Conservation (phyloP, 2,888 invertebrate genomes). For the Galerucella calmariensis region DNA sequence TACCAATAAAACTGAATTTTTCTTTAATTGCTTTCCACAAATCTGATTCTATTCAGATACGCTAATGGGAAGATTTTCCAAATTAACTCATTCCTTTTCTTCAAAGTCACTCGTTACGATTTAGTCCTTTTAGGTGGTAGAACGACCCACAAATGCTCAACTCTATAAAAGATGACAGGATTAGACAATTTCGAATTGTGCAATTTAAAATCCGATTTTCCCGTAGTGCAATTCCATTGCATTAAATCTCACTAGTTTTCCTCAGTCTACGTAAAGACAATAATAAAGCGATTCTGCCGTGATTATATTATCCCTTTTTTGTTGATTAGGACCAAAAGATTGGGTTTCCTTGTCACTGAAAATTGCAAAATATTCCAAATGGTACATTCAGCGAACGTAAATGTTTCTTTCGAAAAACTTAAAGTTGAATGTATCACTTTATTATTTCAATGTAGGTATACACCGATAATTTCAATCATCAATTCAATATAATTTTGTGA, state of each 20-base stretch:
- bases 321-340: background rate
- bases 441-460: no score
- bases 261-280: background rate
- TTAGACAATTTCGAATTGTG: conserved; percentile 44
- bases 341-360: background rate
- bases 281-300: conserved; percentile 41
- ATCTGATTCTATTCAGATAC: background rate
- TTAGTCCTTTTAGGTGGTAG: background rate
- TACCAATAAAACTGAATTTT: no score
- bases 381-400: background rate
- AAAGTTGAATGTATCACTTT: conserved; percentile 10
- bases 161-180: conserved; percentile 36
- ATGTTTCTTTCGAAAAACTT: background rate
- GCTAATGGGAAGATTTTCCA: background rate
- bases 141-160: conserved; percentile 16
- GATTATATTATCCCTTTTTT: conserved; percentile 9
- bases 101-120: background rate
- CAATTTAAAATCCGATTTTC: conserved; percentile 51
- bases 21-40: no score
- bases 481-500: no score
- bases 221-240: conserved; percentile 45
- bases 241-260: conserved; percentile 37
- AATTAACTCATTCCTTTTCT: background rate
- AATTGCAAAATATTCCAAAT: background rate
- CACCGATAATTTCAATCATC: no score